Conservation (phyloP, 2,888 invertebrate genomes). For the Reticulitermes lucifugus region DNA sequence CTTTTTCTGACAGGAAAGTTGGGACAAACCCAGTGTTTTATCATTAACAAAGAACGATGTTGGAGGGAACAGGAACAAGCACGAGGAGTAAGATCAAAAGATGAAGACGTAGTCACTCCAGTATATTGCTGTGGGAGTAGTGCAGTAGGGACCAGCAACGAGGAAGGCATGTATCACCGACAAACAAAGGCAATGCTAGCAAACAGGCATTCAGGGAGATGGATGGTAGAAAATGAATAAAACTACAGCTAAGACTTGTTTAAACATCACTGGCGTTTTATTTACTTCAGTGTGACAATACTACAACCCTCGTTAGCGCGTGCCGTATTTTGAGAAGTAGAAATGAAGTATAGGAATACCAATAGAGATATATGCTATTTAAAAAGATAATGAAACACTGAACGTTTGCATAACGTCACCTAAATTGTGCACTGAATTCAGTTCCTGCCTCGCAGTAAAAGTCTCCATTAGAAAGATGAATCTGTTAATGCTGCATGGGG, state of each 20-base stretch:
- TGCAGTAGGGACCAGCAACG: not conserved
- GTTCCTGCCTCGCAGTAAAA: too few species aligned
- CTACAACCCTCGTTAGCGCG: not conserved
- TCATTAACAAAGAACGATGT: constrained; percentile 26
- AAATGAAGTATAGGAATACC: too few species aligned
- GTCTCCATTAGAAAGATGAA: too few species aligned
- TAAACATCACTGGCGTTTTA: not conserved
- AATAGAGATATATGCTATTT: too few species aligned
- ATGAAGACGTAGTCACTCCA: not conserved
- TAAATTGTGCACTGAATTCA: too few species aligned
- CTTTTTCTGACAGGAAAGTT: constrained; percentile 24
- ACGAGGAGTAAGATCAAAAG: constrained; percentile 25
- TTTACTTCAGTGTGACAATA: constrained; percentile 2
- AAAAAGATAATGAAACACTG: too few species aligned
- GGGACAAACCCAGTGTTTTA: not conserved
- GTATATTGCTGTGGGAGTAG: too few species aligned
- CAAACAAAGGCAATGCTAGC: constrained; percentile 20
- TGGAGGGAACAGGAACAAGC: constrained; percentile 4
- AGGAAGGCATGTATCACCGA: constrained; percentile 33
- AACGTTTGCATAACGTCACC: too few species aligned
- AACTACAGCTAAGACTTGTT: not conserved
- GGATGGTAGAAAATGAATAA: not conserved
- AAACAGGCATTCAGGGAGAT: not conserved
- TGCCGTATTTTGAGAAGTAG: too few species aligned
- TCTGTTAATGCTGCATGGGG: too few species aligned